Conservation (phyloP, 2,113 vertebrate genomes). For the Psittacara wagleri region DNA sequence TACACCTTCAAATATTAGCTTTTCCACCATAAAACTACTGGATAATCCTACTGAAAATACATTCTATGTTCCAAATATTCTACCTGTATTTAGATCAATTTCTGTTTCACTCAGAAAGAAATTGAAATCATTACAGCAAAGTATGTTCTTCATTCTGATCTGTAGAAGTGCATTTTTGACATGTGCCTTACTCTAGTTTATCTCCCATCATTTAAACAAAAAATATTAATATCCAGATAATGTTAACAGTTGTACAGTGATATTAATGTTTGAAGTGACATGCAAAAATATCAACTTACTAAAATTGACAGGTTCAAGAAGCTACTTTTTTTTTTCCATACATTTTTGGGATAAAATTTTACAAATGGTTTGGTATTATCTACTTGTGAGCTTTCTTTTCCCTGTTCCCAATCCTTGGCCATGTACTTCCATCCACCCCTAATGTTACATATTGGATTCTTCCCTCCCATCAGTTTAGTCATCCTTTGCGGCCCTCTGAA, state of each 20-base stretch:
- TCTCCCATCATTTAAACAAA: neutral
- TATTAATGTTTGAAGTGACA: neutral
- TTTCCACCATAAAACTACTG: neutral
- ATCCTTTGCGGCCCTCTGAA: neutral
- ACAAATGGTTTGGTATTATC: neutral
- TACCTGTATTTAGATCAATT: neutral
- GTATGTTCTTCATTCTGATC: neutral
- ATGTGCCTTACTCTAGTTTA: neutral
- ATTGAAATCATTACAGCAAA: neutral
- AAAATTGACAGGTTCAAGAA: neutral
- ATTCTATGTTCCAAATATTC: neutral
- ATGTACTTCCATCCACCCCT: neutral
- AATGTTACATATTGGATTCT: neutral
- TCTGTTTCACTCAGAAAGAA: neutral
- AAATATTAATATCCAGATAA: neutral
- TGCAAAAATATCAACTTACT: neutral
- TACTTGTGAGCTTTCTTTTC: neutral
- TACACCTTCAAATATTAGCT: neutral
- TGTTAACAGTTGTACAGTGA: rapidly evolving
- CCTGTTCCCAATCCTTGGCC: neutral
- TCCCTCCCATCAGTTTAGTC: neutral
- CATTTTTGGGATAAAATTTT: neutral
- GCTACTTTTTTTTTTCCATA: neutral
- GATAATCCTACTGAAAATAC: neutral
- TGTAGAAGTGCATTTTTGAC: neutral